Evolutionary conservation across 2,113 vertebrate species (phyloP).

Genomic region (Bubalus kerabau): DNA sequence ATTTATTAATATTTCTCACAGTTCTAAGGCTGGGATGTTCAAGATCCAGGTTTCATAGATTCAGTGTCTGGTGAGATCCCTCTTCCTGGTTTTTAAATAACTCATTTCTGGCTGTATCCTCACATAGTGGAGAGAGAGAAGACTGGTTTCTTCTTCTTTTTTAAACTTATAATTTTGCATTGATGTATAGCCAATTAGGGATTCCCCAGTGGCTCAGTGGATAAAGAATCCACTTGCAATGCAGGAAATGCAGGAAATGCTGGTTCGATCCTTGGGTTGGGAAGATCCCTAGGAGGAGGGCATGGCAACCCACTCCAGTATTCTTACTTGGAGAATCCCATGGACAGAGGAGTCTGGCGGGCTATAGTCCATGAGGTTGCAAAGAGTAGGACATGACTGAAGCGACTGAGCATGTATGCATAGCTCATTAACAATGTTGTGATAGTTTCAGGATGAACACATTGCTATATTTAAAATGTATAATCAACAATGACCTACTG

Average conservation of each 20-base stretch:
- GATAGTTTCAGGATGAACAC: not conserved
- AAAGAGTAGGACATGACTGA: not conserved
- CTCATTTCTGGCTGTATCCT: not conserved
- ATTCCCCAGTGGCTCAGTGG: not conserved
- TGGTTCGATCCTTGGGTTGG: not conserved
- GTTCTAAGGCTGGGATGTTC: not conserved
- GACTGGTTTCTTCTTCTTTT: not conserved
- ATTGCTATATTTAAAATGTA: not conserved
- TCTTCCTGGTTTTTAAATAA: not conserved
- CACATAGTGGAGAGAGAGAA: not conserved
- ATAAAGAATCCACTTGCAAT: not conserved
- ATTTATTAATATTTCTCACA: not conserved
- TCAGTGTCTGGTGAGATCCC: not conserved
- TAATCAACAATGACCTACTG: not conserved
- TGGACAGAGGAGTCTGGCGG: not conserved
- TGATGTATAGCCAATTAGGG: not conserved
- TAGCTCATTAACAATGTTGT: not conserved
- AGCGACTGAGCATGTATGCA: not conserved
- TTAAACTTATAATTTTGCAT: not conserved
- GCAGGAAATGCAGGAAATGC: not conserved
- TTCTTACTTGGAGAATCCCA: not conserved
- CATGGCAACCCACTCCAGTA: not conserved
- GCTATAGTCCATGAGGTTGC: not conserved
- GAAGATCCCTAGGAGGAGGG: not conserved
- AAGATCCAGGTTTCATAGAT: not conserved